These are phyloP conservation scores for Rhyacophila brunnea DNA, from an alignment of 1,140 invertebrate genomes.

Conservation along the genomic window DNA sequence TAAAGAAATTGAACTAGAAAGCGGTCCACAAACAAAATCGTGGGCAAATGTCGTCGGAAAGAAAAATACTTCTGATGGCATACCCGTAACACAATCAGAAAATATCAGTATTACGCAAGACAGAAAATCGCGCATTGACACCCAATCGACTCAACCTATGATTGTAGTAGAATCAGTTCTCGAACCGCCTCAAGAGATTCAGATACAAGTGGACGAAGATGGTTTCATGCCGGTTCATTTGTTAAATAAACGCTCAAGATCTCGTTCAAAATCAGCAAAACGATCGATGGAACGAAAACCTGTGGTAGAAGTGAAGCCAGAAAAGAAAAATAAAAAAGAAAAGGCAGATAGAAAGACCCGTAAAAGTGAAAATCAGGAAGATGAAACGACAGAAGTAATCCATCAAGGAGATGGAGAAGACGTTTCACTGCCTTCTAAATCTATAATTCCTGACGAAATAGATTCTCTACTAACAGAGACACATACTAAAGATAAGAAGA, in stretches of 20 bases:
- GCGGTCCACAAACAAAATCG: neutral
- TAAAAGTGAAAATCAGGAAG: too few relatives aligned
- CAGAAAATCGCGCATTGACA: slow-evolving; percentile 26
- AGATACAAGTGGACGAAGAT: slow-evolving; percentile 43
- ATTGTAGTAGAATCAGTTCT: slow-evolving; percentile 48
- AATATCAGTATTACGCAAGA: slow-evolving; percentile 2
- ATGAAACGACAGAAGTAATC: too few relatives aligned
- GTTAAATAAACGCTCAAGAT: slow-evolving; percentile 47
- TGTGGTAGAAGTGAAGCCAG: neutral
- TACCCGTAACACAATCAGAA: neutral
- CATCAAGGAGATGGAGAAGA: too few relatives aligned
- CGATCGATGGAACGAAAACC: neutral
- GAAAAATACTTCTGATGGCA: slow-evolving; percentile 2
- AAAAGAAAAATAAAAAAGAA: slow-evolving; percentile 12
- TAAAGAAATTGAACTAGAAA: neutral
- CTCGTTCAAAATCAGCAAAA: slow-evolving; percentile 41
- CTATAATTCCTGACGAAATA: too few relatives aligned
- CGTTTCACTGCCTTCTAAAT: too few relatives aligned
- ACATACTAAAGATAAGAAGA: neutral
- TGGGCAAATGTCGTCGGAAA: slow-evolving; percentile 30
- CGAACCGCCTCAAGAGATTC: slow-evolving; percentile 35
- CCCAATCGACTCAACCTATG: slow-evolving; percentile 43
- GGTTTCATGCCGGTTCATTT: slow-evolving; percentile 48
- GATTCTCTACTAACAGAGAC: neutral
- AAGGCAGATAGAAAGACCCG: neutral